Base-by-base conservation (phyloP, 2,888 invertebrate genomes). In the Meandrusa payeni region DNA sequence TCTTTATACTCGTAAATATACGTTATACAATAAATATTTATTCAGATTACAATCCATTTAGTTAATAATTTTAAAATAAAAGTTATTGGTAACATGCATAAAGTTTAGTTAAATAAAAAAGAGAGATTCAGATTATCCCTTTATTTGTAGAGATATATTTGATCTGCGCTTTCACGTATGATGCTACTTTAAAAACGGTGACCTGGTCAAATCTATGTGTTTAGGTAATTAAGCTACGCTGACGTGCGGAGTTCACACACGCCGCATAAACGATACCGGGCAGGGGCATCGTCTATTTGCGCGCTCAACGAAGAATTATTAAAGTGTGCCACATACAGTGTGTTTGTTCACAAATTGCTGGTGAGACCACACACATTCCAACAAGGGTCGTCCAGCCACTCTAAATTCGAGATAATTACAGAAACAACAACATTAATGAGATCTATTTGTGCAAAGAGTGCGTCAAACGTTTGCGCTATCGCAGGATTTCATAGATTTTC, bases 141-240 rank as follows among this genome's bases (percentile, higher is more conserved):
- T 66, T 79, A 70, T 80, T 81, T 79, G 76, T 70, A 67, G 64
- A 73, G 63, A 76, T 69, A 68, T 83, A 72, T 82, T 81, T 81
- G 74, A 64, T 73, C 71, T 75, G 64, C 68, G 79, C 83, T 83
- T 85, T 85, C 83, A 73, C 82, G 64, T 69, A 56, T 71, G 69
- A 74, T 69, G 81, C 82, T 81, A 82, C 80, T 82, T 43, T 36
- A 75, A 76, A 83, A 78, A 69, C 79, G 76, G 77, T 80, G 79
- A 80, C 77, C 78, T 71, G 76, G 67, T 73, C 72, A 59, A 64
- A 28, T 24, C 57, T 57, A 52, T 70, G 63, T 72, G 71, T 72
- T 77, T 72, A 69, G 74, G 66, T 72, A 73, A 78, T 76, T 78
- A 76, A 62, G 65, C 61, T 63, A 64, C 59, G 61, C 62, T 65